Base-by-base conservation (phyloP, 2,113 vertebrate species). In the Synodontis membranacea region DNA sequence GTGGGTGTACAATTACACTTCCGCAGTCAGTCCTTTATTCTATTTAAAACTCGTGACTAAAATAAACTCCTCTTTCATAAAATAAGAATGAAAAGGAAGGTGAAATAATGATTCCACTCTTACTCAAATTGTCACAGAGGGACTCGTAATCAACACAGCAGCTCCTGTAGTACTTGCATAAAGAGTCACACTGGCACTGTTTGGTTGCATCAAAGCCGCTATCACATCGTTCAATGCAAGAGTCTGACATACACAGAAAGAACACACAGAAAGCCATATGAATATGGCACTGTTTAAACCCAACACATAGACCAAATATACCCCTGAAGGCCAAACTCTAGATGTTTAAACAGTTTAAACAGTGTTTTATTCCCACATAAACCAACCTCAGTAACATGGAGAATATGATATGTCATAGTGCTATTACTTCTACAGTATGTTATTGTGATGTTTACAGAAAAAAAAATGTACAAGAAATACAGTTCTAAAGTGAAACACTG, bases 101-200 rank as follows among this genome's bases (percentile, higher is more conserved):
- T 84, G 2, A 80, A 58, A 31, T 37, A 48, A 12, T 58, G 23
- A 66, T 68, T 84, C 17, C 15, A 17, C n/a, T 86, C 92, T 93
- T 94, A 99, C 98, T 96, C 92, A 91, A 95, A 87, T 92, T 89
- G 64, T 93, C 94, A 91, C 98, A 99, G 84, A 86, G 85, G 0
- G 78, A 85, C 78, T 92, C 50, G 46, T 95, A 99, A 92, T 99
- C 98, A 0, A n/a, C 80, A 81, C 98, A 99, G 93, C 98, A 99
- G 94, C 97, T 99, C 91, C 94, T 91, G 94, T 99, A 99, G 90
- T 98, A 99, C 34, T 93, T 39, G 80, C 98, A 99, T 91, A 99
- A 95, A 14, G 94, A 92, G n/a, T 99, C 98, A 19, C 98, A 99
- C 91, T 99, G 98, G 91, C 97, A 99, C 64, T 89, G 95, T 92